Percentiles rank a stretch among this genome's conserved stretches.
Conservation (phyloP, 2,888 invertebrate species). For the Formica aserva region DNA sequence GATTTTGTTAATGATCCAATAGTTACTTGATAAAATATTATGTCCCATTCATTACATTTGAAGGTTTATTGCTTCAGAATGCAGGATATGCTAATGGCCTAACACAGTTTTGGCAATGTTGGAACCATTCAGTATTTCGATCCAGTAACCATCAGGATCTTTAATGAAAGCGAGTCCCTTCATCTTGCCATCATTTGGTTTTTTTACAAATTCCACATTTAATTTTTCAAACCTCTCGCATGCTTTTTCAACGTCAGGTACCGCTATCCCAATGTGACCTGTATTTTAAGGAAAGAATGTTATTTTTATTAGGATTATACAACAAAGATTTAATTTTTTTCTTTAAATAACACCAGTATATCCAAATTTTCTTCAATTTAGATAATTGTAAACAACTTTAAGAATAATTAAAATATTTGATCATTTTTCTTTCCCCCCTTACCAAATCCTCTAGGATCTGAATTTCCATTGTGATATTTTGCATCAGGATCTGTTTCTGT, state of each 20-base stretch:
- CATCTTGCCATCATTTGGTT: constrained; percentile 96
- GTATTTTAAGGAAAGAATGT: constrained; percentile 65
- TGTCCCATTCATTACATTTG: constrained; percentile 45
- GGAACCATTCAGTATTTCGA: constrained; percentile 92
- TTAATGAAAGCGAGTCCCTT: constrained; percentile 97
- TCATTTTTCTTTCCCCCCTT: constrained; percentile 39
- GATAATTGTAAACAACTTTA: constrained; percentile 14
- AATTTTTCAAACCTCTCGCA: constrained; percentile 95
- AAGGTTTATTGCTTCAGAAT: constrained; percentile 41
- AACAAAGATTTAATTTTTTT: not conserved
- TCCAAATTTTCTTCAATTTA: not conserved
- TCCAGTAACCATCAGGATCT: constrained; percentile 99
- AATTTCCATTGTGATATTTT: constrained; percentile 95
- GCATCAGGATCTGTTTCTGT: constrained; percentile 93
- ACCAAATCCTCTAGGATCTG: constrained; percentile 95
- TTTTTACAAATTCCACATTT: constrained; percentile 96
- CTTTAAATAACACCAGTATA: not conserved
- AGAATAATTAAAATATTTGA: constrained; percentile 15
- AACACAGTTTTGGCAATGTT: constrained; percentile 71
- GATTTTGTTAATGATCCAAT: constrained; percentile 17
- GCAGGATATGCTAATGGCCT: constrained; percentile 58
- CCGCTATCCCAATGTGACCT: constrained; percentile 96
- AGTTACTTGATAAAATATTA: constrained; percentile 57
- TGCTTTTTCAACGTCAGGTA: constrained; percentile 95
- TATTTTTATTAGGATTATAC: not conserved